Evolutionary conservation across 2,888 invertebrate genomes (phyloP), one percentile per base, ranked within the genome.

Genomic region (Phyllotreta striolata): DNA sequence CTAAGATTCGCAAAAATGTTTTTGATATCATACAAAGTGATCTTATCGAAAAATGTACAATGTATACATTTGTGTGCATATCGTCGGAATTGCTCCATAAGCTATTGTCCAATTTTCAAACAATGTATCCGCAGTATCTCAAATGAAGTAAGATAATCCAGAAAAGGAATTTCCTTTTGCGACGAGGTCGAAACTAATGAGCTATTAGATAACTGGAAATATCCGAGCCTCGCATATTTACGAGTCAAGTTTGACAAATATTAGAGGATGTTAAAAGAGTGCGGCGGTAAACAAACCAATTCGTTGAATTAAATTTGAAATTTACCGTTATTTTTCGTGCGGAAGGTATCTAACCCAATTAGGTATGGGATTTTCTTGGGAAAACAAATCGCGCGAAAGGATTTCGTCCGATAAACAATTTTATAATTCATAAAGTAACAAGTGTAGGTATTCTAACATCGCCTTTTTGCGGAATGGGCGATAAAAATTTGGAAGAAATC

Each of bases 281-380:
- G 51, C n/a, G n/a, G 43, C 37, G 58, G 63, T 66, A 66, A 66
- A 66, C 66, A 66, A 66, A 49, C 62, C 60, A 62, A 60, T 66
- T 57, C 60, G 64, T 61, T 64, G 58, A 64, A 66, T 64, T 57
- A 66, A 66, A 66, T 54, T 60, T 61, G 59, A 61, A 66, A 24
- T 66, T 55, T 60, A 46, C 55, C 55, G 49, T 56, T 56, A 63
- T 66, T 57, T 63, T 61, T 61, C 44, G 49, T 54, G 41, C 24
- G 24, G 24, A 24, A 60, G 66, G 57, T 63, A 66, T 14, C 51
- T 51, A 56, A 55, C 37, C 51, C 56, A 56, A 55, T 56, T 56
- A 56, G 56, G 35, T 62, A 56, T 49, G n/a, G n/a, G 24, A 24
- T 24, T 24, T 24, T 24, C 24, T 24, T 4, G 24, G 24, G 24